Base-by-base conservation (phyloP, 2,113 vertebrate species). In the Onychorhynchus coronatus region DNA sequence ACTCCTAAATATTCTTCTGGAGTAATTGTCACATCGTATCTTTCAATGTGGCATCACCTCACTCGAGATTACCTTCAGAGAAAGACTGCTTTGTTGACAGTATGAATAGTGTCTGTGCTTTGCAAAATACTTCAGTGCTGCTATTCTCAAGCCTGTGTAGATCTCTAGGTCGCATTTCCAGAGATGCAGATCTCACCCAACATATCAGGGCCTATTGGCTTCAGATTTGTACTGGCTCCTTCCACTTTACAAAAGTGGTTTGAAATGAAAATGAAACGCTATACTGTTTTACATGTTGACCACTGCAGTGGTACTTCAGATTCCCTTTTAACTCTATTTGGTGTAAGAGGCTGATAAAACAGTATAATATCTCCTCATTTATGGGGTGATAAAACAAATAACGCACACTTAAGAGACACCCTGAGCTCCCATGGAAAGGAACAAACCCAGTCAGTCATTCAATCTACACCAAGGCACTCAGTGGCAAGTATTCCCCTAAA, bases 1-100 rank as follows among this genome's bases (percentile, higher is more conserved):
- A 56, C 30, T 50, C 77, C 35, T 14, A 82, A 67, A 86, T 22
- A 89, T 33, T 5, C 2, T 66, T 74, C 41, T 37, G 27, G 11
- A 70, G 9, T 31, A 89, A 78, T 28, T 2, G 0, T 18, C 50
- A 44, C 3, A 2, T 39, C 0, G 0, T 46, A 35, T 23, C 17
- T 42, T 85, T 59, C 35, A 50, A 6, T 37, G 31, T 41, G 33
- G 33, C 20, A 55, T 22, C 25, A 42, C 4, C 15, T 56, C 35
- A 21, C 53, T 55, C 0, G 0, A 67, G 56, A 59, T 46, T 16
- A 68, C 15, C 39, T 63, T 58, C 18, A 46, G n/a, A 44, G 27
- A 53, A 53, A 35, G 24, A 19, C 39, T 76, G 39, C 25, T 30
- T 59, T 75, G 12, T 28, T 79, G 44, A 58, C 66, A 79, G 49